Conservation (phyloP, 2,888 invertebrate species). For the Trissolcus brochymenae region DNA sequence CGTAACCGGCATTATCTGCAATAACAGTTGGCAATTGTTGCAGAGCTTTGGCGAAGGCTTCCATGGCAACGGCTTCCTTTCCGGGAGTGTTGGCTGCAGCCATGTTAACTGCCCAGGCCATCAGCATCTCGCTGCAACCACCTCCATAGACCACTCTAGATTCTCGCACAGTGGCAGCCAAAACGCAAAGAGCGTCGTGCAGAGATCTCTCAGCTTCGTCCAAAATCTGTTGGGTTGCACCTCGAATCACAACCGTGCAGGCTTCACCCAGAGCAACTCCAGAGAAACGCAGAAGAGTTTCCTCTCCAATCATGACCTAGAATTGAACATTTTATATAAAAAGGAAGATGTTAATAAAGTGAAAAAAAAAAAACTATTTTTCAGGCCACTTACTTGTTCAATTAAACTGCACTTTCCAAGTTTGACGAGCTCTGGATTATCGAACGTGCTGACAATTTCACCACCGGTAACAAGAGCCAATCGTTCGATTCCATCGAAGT, state of each 20-base stretch:
- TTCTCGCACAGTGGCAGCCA: conserved; percentile 96
- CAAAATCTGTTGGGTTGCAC: conserved; percentile 98
- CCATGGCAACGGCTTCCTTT: conserved; percentile 98
- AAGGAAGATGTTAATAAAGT: too few relatives aligned
- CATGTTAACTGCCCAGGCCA: conserved; percentile 94
- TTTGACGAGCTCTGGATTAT: conserved; percentile 92
- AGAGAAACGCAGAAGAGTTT: conserved; percentile 94
- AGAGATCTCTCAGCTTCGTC: conserved; percentile 99
- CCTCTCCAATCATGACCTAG: conserved; percentile 97
- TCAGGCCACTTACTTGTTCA: conserved; percentile 84
- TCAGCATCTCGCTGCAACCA: conserved; percentile 96
- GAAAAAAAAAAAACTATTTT: background rate
- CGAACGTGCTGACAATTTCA: conserved; percentile 99
- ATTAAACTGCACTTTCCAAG: conserved; percentile 96
- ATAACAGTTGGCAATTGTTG: conserved; percentile 95
- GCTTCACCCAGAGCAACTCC: conserved; percentile 97
- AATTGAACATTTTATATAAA: background rate
- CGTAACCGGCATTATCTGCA: conserved; percentile 99
- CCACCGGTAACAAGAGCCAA: conserved; percentile 98
- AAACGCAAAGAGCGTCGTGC: conserved; percentile 98
- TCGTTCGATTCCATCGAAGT: conserved; percentile 99
- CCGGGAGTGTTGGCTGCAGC: conserved; percentile 93
- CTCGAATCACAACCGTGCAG: conserved; percentile 97
- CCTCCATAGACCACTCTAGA: conserved; percentile 94
- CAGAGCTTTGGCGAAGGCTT: conserved; percentile 94